Evolutionary conservation across 2,888 invertebrate genomes (phyloP).

Genomic region (Philaethria dido): DNA sequence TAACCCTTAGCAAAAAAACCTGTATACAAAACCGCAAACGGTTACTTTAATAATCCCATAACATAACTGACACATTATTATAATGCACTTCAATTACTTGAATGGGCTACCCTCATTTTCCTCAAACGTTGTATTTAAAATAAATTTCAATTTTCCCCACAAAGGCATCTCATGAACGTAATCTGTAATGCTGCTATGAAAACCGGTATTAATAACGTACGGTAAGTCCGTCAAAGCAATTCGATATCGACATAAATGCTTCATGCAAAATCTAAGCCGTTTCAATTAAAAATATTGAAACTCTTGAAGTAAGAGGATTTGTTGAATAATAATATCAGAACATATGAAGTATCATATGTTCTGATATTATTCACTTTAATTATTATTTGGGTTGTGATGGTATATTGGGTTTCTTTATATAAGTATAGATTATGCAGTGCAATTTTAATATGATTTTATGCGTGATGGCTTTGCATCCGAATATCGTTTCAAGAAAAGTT

Average conservation of each 20-base stretch:
- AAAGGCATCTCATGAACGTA: conserved; percentile 44
- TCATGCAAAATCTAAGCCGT: conserved; percentile 36
- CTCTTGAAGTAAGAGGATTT: conserved; percentile 37
- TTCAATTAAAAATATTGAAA: conserved; percentile 42
- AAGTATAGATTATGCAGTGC: too few species aligned
- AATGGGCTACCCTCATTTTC: conserved; percentile 28
- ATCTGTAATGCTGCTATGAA: conserved; percentile 56
- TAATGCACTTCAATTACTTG: conserved; percentile 32
- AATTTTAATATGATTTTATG: too few species aligned
- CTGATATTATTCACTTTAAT: not conserved
- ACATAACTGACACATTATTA: conserved; percentile 26
- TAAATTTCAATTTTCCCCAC: conserved; percentile 49
- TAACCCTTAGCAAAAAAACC: conserved; percentile 39
- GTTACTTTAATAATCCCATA: conserved; percentile 23
- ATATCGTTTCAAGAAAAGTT: too few species aligned
- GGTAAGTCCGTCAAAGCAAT: conserved; percentile 26
- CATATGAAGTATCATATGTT: too few species aligned
- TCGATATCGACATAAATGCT: conserved; percentile 29
- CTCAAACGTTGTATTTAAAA: conserved; percentile 43
- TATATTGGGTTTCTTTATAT: not conserved
- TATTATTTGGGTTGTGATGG: not conserved
- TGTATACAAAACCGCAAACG: conserved; percentile 1
- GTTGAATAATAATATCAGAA: conserved; percentile 28
- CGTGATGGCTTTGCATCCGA: too few species aligned
- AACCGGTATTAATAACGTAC: conserved; percentile 57